Evolutionary conservation across 1,140 invertebrate genomes (phyloP).

Genomic region (Papilio helenus): DNA sequence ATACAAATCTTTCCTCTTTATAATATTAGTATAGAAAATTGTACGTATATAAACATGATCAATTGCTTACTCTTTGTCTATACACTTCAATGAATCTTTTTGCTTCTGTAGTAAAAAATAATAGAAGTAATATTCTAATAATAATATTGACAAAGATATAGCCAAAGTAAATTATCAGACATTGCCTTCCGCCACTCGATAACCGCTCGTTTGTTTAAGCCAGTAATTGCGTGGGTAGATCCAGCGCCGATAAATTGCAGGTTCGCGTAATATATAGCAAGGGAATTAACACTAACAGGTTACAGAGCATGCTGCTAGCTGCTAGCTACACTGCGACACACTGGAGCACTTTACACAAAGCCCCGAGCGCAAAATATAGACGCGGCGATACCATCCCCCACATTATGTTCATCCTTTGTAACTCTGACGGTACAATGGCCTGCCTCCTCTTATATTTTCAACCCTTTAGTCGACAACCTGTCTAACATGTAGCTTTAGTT

Average conservation of each 20-base stretch:
- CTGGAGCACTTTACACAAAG: slow-evolving; percentile 41
- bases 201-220: slow-evolving; percentile 61
- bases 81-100: no score
- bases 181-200: slow-evolving; percentile 48
- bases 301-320: slow-evolving; percentile 42
- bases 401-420: slow-evolving; percentile 50
- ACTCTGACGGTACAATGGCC: slow-evolving; percentile 53
- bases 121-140: no score
- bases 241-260: slow-evolving; percentile 61
- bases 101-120: no score
- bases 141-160: not conserved
- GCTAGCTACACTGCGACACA: slow-evolving; percentile 30
- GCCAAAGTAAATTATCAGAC: slow-evolving; percentile 41
- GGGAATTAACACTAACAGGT: slow-evolving; percentile 57
- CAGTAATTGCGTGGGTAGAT: slow-evolving; percentile 63
- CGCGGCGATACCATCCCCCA: slow-evolving; percentile 26
- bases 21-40: no score
- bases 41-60: not conserved
- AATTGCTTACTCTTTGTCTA: no score
- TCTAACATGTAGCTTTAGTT: slow-evolving; percentile 25
- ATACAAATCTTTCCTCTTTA: no score
- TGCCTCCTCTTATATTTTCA: slow-evolving; percentile 61
- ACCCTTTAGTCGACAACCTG: slow-evolving; percentile 52
- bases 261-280: slow-evolving; percentile 60
- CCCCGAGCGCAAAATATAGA: slow-evolving; percentile 41